phyloP scores from a whole-genome alignment of 1,140 invertebrate genomes.

The Bombus superbus region DNA sequence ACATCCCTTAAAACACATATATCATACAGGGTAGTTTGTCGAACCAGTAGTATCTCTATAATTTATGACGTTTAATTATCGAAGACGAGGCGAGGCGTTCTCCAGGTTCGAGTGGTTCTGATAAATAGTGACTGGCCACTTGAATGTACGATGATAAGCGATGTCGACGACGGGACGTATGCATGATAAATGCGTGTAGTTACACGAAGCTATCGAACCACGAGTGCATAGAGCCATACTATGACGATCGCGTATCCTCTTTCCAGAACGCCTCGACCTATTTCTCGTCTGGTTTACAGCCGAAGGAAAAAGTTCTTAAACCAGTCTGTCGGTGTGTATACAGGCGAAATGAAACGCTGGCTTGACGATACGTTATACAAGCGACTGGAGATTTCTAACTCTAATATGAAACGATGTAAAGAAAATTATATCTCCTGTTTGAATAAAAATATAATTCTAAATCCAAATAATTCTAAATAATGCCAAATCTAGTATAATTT shows the following conservation, averaged over 20 bases:
- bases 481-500: not conserved
- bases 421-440: not conserved
- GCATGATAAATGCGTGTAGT: constrained; percentile 57
- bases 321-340: not conserved
- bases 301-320: not conserved
- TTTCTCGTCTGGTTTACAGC: constrained; percentile 2
- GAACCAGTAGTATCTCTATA: too few species aligned
- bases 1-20: not conserved
- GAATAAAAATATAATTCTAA: not conserved
- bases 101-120: constrained; percentile 22
- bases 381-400: not conserved
- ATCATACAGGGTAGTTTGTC: not conserved
- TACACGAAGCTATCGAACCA: constrained; percentile 33
- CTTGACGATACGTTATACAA: too few species aligned
- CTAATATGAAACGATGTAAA: not conserved
- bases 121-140: constrained; percentile 33
- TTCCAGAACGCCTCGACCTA: constrained; percentile 36
- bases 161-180: constrained; percentile 32
- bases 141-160: constrained; percentile 39
- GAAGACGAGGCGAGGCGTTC: not conserved
- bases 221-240: not conserved
- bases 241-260: constrained; percentile 20
- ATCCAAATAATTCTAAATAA: too few species aligned
- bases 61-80: constrained; percentile 16
- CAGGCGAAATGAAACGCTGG: not conserved